phyloP scores from a whole-genome alignment of 2,888 invertebrate genomes.

The Hydroisotoma schaefferi region DNA sequence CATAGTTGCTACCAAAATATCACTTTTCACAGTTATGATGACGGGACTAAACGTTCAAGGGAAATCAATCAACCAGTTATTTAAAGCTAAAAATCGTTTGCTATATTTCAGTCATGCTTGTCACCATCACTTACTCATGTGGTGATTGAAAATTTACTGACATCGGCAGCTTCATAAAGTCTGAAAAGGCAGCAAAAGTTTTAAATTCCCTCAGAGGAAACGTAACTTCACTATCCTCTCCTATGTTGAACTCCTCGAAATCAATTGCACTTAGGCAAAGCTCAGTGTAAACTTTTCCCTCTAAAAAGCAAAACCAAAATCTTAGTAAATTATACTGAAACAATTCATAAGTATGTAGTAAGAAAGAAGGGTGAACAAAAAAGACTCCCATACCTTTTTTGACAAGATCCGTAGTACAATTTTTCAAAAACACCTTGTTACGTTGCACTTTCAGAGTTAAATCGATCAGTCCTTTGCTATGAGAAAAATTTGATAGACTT shows the following conservation, averaged over 20 bases:
- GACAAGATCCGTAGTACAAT: conserved; percentile 37
- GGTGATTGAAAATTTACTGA: conserved; percentile 32
- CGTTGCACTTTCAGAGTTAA: conserved; percentile 33
- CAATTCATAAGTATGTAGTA: conserved; percentile 1
- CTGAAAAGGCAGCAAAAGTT: conserved; percentile 34
- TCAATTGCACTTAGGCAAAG: conserved; percentile 38
- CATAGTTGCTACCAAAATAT: conserved; percentile 28
- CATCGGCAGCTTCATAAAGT: conserved; percentile 36
- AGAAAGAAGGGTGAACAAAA: too few relatives aligned
- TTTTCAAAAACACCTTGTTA: conserved; percentile 30
- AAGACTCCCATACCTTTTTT: conserved; percentile 34
- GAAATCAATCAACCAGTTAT: conserved; percentile 4
- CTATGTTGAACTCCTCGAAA: conserved; percentile 32
- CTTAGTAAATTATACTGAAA: background rate
- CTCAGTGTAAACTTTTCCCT: conserved; percentile 44
- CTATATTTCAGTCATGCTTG: background rate
- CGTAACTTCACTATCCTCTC: conserved; percentile 31
- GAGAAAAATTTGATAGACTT: conserved; percentile 37
- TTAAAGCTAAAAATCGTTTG: background rate
- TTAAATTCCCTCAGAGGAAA: conserved; percentile 45
- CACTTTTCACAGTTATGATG: conserved; percentile 21
- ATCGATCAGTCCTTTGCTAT: conserved; percentile 37
- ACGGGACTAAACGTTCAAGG: conserved; percentile 24
- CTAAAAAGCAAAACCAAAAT: conserved; percentile 19
- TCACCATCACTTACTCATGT: conserved; percentile 32